These are phyloP conservation scores for Genyomyrus donnyi DNA, from an alignment of 2,113 vertebrate species.

Conservation along the genomic window DNA sequence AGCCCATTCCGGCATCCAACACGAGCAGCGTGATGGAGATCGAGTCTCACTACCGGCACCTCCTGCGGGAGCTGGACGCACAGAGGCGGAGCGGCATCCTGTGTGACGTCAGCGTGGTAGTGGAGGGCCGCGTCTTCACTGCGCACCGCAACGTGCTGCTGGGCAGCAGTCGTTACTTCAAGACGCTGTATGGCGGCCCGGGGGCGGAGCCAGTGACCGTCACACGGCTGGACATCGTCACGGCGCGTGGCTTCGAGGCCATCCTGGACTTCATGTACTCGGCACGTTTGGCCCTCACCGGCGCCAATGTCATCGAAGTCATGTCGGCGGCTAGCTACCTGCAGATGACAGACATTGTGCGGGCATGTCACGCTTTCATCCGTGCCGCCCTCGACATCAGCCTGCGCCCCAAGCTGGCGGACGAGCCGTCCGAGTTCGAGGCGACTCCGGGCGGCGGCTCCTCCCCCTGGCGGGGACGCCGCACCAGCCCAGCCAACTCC, in stretches of 20 bases:
- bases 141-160: constrained; percentile 95
- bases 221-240: constrained; percentile 94
- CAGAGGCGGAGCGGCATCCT: constrained; percentile 93
- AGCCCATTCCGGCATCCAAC: background rate
- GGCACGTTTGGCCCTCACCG: constrained; percentile 86
- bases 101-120: constrained; percentile 89
- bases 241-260: constrained; percentile 90
- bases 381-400: constrained; percentile 94
- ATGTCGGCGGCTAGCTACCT: constrained; percentile 97
- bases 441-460: constrained; percentile 57
- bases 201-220: constrained; percentile 80
- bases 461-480: constrained; percentile 82
- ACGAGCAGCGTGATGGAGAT: constrained; percentile 96
- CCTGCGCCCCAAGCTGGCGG: constrained; percentile 84
- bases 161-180: constrained; percentile 95
- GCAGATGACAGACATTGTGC: constrained; percentile 98
- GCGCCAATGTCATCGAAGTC: constrained; percentile 95
- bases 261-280: constrained; percentile 99
- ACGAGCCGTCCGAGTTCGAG: constrained; percentile 81
- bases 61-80: constrained; percentile 91
- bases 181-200: constrained; percentile 95
- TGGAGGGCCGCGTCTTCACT: constrained; percentile 93
- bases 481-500: constrained; percentile 86
- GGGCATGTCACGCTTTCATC: constrained; percentile 94
- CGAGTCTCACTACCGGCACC: constrained; percentile 89